Base-by-base conservation (phyloP, 2,888 invertebrate species). In the Sphaeridia pumilis region DNA sequence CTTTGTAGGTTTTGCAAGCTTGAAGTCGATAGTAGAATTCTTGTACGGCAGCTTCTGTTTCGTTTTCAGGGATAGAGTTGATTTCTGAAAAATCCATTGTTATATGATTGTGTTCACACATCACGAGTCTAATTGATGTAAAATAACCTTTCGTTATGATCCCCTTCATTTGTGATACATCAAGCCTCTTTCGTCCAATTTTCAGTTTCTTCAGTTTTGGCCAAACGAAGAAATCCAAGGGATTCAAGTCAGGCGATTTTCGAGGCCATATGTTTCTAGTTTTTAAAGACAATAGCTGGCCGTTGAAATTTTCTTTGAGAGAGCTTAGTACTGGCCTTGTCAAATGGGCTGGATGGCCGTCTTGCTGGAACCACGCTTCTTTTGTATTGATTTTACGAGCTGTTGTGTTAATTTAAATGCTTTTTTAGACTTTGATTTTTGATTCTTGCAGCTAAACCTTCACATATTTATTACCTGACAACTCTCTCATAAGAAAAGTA, bases 211-310 rank as follows among this genome's bases (percentile, higher is more conserved):
- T 38, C 24, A 65, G 42, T 38, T 62, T 53, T 41, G 63, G 59
- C 65, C 65, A 65, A n/a, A 65, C 47, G 49, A 65, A 65, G 45
- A 59, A 65, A 41, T 65, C 64, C 25, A 65, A 51, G 10, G 65
- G 65, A n/a, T 63, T 63, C 46, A 65, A 48, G 49, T 65, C 65
- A 55, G 61, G 65, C 2, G 60, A 60, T 44, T 56, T 56, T 5
- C 59, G 49, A n/a, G 63, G 63, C 63, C 65, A 65, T 35, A 49
- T 49, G 12, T 51, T 53, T 3, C 53, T 54, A 17, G 55, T 52
- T 1, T 58, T 58, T 21, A 59, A 52, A 22, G 65, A 65, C 12
- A 63, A 59, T 2, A 63, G 22, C 4, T 43, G 34, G 4, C 2
- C 4, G 17, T 44, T 58, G 46, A 65, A 65, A 7, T 54, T 46